phyloP scores from a whole-genome alignment of 2,113 vertebrate species.

The Dendropsophus ebraccatus region DNA sequence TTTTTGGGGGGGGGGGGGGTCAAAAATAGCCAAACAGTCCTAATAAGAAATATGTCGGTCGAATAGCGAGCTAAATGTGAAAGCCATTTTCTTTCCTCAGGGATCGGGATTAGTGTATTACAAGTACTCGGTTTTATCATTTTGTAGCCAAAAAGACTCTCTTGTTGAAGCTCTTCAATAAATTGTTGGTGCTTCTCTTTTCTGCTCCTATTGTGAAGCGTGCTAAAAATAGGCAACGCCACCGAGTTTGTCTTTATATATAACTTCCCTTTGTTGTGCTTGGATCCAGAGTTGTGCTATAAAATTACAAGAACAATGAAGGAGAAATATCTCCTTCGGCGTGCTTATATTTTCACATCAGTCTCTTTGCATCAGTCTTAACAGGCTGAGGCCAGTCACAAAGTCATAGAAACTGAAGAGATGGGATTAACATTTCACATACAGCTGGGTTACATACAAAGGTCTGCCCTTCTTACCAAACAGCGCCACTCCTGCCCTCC shows the following conservation, averaged over 20 bases:
- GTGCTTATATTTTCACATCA: not conserved
- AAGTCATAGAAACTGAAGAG: not conserved
- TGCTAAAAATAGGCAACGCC: conserved; percentile 15
- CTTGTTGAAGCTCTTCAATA: conserved; percentile 16
- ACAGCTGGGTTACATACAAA: not conserved
- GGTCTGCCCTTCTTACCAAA: too few relatives aligned
- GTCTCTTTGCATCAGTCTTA: conserved; percentile 10
- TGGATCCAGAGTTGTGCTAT: not conserved
- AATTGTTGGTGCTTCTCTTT: conserved; percentile 9
- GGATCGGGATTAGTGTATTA: not conserved
- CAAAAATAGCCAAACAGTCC: not conserved
- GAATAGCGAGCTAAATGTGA: not conserved
- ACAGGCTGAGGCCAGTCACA: not conserved
- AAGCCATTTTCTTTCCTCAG: not conserved
- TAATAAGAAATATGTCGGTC: not conserved
- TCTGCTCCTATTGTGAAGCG: conserved; percentile 1
- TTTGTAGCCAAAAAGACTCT: conserved; percentile 24
- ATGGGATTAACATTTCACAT: not conserved
- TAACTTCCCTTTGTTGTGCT: not conserved
- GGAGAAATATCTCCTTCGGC: not conserved
- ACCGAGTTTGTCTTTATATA: conserved; percentile 7
- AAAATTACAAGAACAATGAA: not conserved
- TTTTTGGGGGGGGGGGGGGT: too few relatives aligned
- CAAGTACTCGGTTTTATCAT: not conserved
- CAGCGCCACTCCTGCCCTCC: too few relatives aligned